phyloP scores from a whole-genome alignment of 2,888 invertebrate species.

The Parnassius orleans region DNA sequence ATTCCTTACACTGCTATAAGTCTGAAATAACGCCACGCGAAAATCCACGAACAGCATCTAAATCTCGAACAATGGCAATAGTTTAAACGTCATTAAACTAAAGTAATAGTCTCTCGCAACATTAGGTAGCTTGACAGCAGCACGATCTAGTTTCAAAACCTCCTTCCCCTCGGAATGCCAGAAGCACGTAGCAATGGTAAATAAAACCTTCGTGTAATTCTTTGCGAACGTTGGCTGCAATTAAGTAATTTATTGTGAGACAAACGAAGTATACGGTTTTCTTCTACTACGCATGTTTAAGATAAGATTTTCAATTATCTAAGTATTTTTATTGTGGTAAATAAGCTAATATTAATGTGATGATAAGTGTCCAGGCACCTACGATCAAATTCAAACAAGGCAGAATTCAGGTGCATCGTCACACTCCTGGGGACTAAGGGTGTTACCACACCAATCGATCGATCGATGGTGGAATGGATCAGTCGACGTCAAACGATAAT shows the following conservation, averaged over 20 bases:
- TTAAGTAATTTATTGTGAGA: slow-evolving; percentile 13
- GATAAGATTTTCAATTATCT: no score
- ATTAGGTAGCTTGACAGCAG: slow-evolving; percentile 12
- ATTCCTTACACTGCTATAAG: not conserved
- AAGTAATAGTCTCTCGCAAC: slow-evolving; percentile 12
- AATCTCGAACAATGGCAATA: slow-evolving; percentile 5
- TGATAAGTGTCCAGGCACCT: no score
- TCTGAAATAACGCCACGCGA: not conserved
- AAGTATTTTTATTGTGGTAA: no score
- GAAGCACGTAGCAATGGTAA: slow-evolving; percentile 2
- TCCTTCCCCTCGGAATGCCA: not conserved
- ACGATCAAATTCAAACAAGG: no score
- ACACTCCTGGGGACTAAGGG: no score
- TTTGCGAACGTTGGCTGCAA: not conserved
- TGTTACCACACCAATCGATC: no score
- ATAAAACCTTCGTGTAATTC: slow-evolving; percentile 1
- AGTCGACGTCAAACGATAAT: no score
- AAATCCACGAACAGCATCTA: not conserved
- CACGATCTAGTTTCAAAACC: slow-evolving; percentile 9
- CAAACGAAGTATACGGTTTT: not conserved
- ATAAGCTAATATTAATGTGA: no score
- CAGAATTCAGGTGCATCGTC: no score
- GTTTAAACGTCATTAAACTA: slow-evolving; percentile 18
- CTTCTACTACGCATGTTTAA: no score
- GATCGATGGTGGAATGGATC: no score